These are phyloP conservation scores for Gallinago stenura DNA, from an alignment of 2,797 vertebrate species.

Conservation along the genomic window DNA sequence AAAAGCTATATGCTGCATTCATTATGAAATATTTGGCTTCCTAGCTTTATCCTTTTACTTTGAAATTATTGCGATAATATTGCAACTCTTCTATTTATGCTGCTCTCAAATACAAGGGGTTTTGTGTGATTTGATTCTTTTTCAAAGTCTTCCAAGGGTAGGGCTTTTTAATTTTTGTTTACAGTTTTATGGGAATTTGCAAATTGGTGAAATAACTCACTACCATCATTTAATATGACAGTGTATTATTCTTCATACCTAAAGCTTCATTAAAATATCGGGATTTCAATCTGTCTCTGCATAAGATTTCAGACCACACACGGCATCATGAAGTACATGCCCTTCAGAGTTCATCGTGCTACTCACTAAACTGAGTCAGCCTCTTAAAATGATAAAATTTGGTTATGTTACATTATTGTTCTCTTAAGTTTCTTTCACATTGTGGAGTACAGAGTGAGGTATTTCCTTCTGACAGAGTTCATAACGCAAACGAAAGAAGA, in stretches of 20 bases:
- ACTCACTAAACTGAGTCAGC: background rate
- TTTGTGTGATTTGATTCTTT: conserved; percentile 54
- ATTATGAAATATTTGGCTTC: conserved; percentile 82
- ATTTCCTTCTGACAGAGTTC: background rate
- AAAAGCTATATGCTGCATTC: conserved; percentile 84
- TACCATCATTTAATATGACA: conserved; percentile 53
- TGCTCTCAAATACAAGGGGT: conserved; percentile 47
- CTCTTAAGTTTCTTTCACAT: background rate
- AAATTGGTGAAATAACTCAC: conserved; percentile 64
- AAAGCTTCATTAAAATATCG: conserved; percentile 66
- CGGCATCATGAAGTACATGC: conserved; percentile 24
- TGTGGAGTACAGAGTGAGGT: background rate
- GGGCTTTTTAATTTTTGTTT: conserved; percentile 73
- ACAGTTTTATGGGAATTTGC: conserved; percentile 66
- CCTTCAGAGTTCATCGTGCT: conserved; percentile 24
- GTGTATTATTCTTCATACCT: conserved; percentile 63
- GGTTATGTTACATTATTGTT: background rate
- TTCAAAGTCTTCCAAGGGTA: conserved; percentile 54
- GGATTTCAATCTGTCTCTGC: conserved; percentile 28
- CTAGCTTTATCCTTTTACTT: conserved; percentile 75
- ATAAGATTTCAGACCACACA: conserved; percentile 59
- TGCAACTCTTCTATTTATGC: conserved; percentile 75
- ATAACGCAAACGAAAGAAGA: background rate
- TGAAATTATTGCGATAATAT: conserved; percentile 79
- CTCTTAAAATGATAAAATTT: background rate